phyloP scores from a whole-genome alignment of 1,140 invertebrate genomes.

The Psilanteris sp. region DNA sequence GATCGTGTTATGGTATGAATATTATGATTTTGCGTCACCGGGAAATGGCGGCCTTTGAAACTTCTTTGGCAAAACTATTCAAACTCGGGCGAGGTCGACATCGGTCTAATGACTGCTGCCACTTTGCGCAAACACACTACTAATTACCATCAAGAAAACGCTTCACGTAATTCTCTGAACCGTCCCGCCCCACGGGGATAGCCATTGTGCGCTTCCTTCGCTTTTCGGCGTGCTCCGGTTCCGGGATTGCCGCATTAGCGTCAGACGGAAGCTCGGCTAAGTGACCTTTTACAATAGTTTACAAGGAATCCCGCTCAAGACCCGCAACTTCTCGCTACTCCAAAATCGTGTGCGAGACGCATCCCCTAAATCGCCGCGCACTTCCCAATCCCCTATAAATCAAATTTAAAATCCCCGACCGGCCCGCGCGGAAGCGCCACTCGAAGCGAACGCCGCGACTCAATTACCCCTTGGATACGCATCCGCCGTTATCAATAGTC shows the following conservation, averaged over 20 bases:
- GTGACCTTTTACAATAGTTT: conserved; percentile 60
- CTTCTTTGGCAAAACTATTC: conserved; percentile 42
- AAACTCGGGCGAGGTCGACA: conserved; percentile 41
- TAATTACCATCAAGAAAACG: conserved; percentile 60
- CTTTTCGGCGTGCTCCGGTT: conserved; percentile 52
- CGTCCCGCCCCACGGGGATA: conserved; percentile 8
- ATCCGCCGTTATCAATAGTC: too few relatives aligned
- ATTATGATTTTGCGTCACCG: conserved; percentile 44
- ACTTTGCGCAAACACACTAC: conserved; percentile 46
- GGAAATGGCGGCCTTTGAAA: conserved; percentile 15
- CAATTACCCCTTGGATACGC: too few relatives aligned
- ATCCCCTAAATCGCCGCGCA: background rate
- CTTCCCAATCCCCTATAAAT: too few relatives aligned
- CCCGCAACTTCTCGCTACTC: background rate
- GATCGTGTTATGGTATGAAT: conserved; percentile 37
- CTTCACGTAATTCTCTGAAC: conserved; percentile 30
- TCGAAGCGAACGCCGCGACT: too few relatives aligned
- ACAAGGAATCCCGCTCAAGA: conserved; percentile 45
- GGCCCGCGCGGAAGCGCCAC: too few relatives aligned
- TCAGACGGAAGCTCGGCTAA: conserved; percentile 46
- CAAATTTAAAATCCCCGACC: too few relatives aligned
- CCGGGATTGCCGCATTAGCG: conserved; percentile 52
- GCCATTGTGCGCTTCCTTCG: conserved; percentile 45
- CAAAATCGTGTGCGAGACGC: conserved; percentile 25
- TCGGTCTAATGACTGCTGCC: conserved; percentile 50